These are phyloP conservation scores for Catharus fuscescens DNA, from an alignment of 2,113 vertebrate species.

Conservation along the genomic window DNA sequence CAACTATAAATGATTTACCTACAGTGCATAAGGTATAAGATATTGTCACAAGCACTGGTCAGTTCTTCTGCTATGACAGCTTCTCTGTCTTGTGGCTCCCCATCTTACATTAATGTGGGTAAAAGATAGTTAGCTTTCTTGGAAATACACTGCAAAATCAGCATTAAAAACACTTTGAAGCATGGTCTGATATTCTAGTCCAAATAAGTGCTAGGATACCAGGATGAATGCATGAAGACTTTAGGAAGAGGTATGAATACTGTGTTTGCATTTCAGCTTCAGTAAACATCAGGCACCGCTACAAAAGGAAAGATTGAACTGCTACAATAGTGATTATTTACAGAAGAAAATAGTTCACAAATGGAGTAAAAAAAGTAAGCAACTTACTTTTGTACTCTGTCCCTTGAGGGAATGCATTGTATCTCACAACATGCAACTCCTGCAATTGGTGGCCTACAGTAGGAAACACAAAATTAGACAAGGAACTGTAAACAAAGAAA, in stretches of 20 bases:
- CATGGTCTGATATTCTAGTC: neutral
- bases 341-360: neutral
- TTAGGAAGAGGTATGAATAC: neutral
- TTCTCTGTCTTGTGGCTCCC: neutral
- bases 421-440: neutral
- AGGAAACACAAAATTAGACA: neutral
- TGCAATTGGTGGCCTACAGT: neutral
- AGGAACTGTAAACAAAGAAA: neutral
- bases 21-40: slow-evolving; percentile 2
- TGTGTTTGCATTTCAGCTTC: neutral
- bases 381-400: neutral
- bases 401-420: neutral
- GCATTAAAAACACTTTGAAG: neutral
- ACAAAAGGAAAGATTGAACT: neutral
- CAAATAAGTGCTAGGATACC: neutral
- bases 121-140: neutral
- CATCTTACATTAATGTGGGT: neutral
- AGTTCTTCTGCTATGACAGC: neutral
- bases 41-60: neutral
- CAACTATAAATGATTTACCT: slow-evolving; percentile 54
- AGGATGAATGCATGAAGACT: neutral
- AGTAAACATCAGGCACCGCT: neutral
- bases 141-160: neutral
- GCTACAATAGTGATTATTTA: neutral
- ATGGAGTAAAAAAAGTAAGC: neutral